Percentiles rank a stretch among this genome's conserved stretches.
phyloP scores from a whole-genome alignment of 2,113 vertebrate species.

The Hyla sarda region DNA sequence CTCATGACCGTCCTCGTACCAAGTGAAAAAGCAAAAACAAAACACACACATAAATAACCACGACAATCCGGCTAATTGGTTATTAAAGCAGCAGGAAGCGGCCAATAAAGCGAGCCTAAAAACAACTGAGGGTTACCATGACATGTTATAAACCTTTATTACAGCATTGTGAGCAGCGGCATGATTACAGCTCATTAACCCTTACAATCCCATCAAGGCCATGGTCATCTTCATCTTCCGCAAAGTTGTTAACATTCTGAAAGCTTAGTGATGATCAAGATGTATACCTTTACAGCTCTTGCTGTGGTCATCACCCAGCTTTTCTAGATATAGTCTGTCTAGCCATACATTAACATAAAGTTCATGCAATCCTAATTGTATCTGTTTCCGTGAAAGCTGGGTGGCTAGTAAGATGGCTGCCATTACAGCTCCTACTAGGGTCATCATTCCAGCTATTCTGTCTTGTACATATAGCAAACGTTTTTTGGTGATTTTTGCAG shows the following conservation, averaged over 20 bases:
- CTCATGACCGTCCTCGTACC: background rate
- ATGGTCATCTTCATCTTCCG: too few relatives aligned
- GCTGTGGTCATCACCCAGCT: background rate
- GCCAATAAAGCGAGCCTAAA: conserved; percentile 27
- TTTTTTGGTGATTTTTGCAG: too few relatives aligned
- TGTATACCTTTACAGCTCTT: background rate
- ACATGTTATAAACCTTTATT: background rate
- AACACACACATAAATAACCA: conserved; percentile 10
- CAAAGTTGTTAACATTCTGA: too few relatives aligned
- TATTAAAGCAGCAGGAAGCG: conserved; percentile 22
- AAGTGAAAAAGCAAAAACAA: background rate
- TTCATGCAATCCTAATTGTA: too few relatives aligned
- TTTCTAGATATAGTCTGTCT: background rate
- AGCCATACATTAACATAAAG: too few relatives aligned
- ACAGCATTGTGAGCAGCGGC: background rate
- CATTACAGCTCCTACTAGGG: too few relatives aligned
- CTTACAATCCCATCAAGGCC: background rate
- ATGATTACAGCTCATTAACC: conserved; percentile 6
- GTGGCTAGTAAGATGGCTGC: too few relatives aligned
- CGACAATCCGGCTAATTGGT: conserved; percentile 2
- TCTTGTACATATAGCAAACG: too few relatives aligned
- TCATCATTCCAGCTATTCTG: too few relatives aligned
- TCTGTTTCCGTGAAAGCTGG: too few relatives aligned
- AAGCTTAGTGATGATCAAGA: background rate
- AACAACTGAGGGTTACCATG: background rate